Evolutionary conservation across 1,140 invertebrate species (phyloP).

Genomic region (Micrasema longulum): DNA sequence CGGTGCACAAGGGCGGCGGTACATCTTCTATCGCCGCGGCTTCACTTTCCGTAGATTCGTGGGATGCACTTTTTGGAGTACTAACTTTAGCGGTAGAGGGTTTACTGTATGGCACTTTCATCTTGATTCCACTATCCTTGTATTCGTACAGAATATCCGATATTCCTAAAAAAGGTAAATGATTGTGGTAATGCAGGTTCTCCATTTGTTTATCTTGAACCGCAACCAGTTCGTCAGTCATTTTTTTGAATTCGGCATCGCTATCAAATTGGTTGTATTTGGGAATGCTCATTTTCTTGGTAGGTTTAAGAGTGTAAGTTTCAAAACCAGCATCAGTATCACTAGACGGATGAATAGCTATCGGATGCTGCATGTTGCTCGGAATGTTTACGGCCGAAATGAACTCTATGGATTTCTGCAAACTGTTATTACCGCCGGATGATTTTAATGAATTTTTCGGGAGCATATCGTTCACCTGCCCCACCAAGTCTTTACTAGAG

Average conservation of each 20-base stretch:
- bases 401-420: conserved; percentile 43
- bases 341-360: conserved; percentile 38
- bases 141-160: conserved; percentile 50
- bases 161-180: conserved; percentile 40
- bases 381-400: conserved; percentile 42
- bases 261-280: conserved; percentile 15
- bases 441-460: conserved; percentile 26
- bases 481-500: conserved; percentile 63
- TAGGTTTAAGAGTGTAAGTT: conserved; percentile 27
- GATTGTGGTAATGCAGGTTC: conserved; percentile 33
- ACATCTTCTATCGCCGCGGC: conserved; percentile 60
- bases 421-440: conserved; percentile 18
- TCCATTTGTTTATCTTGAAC: conserved; percentile 38
- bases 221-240: conserved; percentile 44
- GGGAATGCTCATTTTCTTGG: conserved; percentile 38
- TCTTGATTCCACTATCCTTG: conserved; percentile 52
- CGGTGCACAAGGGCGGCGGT: conserved; percentile 56
- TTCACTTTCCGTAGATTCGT: conserved; percentile 64
- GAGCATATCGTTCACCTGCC: conserved; percentile 62
- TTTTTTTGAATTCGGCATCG: conserved; percentile 35
- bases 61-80: conserved; percentile 58
- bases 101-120: conserved; percentile 52
- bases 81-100: conserved; percentile 45
- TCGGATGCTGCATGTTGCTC: conserved; percentile 35
- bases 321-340: conserved; percentile 31